Conservation (phyloP, 35 echinoderm and acorn worm species). For the Heliocidaris erythrogramma region DNA sequence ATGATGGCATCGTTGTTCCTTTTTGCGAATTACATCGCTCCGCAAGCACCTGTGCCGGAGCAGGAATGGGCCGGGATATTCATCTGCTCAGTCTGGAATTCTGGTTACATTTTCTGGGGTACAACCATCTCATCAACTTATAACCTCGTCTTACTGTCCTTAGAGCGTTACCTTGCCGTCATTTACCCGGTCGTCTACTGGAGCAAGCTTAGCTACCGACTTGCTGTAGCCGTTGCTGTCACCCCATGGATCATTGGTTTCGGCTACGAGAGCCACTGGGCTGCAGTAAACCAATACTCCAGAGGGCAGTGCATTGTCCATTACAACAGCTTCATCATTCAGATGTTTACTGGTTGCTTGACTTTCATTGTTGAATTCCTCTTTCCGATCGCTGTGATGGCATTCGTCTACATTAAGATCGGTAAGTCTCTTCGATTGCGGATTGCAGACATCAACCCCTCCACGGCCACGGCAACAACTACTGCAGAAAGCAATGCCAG, state of each 20-base stretch:
- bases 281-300: background rate
- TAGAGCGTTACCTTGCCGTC: constrained; percentile 71
- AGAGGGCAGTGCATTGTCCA: background rate
- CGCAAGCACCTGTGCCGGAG: background rate
- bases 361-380: constrained; percentile 48
- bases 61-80: background rate
- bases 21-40: constrained; percentile 44
- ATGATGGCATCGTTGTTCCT: constrained; percentile 59
- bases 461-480: background rate
- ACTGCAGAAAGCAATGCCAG: background rate
- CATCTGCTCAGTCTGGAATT: constrained; percentile 68
- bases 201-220: background rate
- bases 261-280: background rate
- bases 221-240: background rate
- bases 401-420: constrained; percentile 63
- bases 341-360: constrained; percentile 32
- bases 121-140: constrained; percentile 59
- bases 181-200: constrained; percentile 60
- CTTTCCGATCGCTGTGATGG: constrained; percentile 60
- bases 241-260: constrained; percentile 55
- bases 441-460: background rate
- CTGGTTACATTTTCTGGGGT: constrained; percentile 66
- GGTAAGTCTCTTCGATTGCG: background rate
- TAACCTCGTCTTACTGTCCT: constrained; percentile 61
- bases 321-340: too few species aligned